phyloP scores from a whole-genome alignment of 2,113 vertebrate genomes.

The Plectropomus leopardus region DNA sequence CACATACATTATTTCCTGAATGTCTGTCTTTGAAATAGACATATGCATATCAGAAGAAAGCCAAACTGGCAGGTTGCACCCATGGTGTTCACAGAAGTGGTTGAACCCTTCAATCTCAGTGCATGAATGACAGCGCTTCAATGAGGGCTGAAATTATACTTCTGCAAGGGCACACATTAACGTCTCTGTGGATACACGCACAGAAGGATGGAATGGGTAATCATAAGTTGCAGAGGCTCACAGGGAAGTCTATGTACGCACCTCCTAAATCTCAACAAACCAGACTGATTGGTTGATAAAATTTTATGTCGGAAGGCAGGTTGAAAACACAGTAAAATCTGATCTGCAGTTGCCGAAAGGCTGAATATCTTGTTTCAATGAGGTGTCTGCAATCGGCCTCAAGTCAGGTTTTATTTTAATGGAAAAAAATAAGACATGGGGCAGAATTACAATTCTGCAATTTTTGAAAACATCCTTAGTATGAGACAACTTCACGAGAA shows the following conservation, averaged over 20 bases:
- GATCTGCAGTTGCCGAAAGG: no score
- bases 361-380: no score
- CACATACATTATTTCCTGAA: background rate
- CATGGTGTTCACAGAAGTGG: constrained; percentile 26
- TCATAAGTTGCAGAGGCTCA: constrained; percentile 33
- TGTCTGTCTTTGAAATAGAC: constrained; percentile 14
- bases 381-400: no score
- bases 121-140: constrained; percentile 56
- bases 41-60: constrained; percentile 42
- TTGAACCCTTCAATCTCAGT: constrained; percentile 55
- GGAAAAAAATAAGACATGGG: no score
- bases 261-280: constrained; percentile 21
- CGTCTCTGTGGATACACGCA: constrained; percentile 43
- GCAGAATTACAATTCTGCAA: no score
- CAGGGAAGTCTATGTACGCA: constrained; percentile 7
- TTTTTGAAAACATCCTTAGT: no score
- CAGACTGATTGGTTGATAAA: constrained; percentile 1
- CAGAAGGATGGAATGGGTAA: constrained; percentile 34
- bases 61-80: constrained; percentile 42
- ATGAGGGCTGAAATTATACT: constrained; percentile 49
- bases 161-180: constrained; percentile 42
- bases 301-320: background rate
- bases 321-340: no score
- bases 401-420: no score
- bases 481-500: no score